phyloP scores from a whole-genome alignment of 2,888 invertebrate genomes.

The Priocnemis perturbator region DNA sequence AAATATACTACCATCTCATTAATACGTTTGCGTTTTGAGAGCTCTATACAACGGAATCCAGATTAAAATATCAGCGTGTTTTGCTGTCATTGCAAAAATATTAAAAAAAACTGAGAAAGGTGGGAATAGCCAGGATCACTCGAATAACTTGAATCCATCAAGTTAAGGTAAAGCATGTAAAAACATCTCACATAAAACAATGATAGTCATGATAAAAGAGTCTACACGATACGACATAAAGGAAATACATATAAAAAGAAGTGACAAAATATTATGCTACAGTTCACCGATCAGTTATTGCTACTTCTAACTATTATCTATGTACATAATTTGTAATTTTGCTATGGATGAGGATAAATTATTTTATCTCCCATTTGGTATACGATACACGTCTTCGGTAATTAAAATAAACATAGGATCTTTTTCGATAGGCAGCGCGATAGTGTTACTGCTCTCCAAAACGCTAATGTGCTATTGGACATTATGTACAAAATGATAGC shows the following conservation, averaged over 20 bases:
- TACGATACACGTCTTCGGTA: conserved; percentile 21
- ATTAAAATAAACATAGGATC: conserved; percentile 38
- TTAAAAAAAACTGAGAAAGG: conserved; percentile 11
- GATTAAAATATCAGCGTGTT: conserved; percentile 35
- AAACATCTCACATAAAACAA: conserved; percentile 21
- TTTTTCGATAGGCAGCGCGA: conserved; percentile 27
- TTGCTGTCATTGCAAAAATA: conserved; percentile 25
- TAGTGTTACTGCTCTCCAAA: conserved; percentile 40
- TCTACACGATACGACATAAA: conserved; percentile 23
- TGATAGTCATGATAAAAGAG: conserved; percentile 42
- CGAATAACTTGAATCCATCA: conserved; percentile 30
- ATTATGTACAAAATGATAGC: conserved; percentile 42
- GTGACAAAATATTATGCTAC: conserved; percentile 25
- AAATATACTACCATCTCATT: conserved; percentile 52
- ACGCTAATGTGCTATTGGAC: conserved; percentile 40
- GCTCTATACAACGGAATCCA: conserved; percentile 35
- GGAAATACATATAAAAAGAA: conserved; percentile 41
- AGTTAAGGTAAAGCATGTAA: conserved; percentile 38
- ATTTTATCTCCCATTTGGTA: conserved; percentile 18
- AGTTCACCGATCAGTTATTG: conserved; percentile 35
- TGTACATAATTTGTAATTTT: conserved; percentile 30
- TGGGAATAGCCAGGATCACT: conserved; percentile 7
- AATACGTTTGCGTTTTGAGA: conserved; percentile 45
- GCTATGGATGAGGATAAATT: conserved; percentile 28
- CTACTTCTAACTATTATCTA: conserved; percentile 36